Base-by-base conservation (phyloP, 2,888 invertebrate species). In the Patella caerulea region DNA sequence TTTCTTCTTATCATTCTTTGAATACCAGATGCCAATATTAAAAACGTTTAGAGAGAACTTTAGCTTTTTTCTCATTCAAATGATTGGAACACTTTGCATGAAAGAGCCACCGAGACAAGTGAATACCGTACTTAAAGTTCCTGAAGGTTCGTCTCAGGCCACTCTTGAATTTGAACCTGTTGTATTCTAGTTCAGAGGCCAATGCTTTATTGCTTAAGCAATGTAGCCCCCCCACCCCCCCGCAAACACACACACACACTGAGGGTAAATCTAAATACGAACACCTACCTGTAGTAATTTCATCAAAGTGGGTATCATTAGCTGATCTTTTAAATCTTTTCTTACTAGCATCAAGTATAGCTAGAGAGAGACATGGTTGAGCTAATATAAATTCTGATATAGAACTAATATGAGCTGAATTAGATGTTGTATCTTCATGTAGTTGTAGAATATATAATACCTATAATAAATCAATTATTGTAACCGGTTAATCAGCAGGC, bases 371-470 rank as follows among this genome's bases (percentile, higher is more conserved):
- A 85, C 97, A 95, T 0, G 97, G 96, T 85, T 96, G 96, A 0
- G 96, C 96, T 73, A 98, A 92, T 73, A 96, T 93, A 90, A 98
- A 97, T 92, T 98, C 97, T 0, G 97, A 95, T 77, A 98, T 94
- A 11, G 91, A 91, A 76, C 89, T 88, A 52, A 92, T 84, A 78
- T 88, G 88, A 14, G 91, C 91, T 34, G 87, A 84, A 72, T 87
- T 86, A 3, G 83, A 81, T 3, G 84, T 80, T 24, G 84, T 78
- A 78, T 91, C 91, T 81, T 92, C 91, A 78, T 94, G 92, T 53
- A 96, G 92, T 89, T 95, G 94, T 87, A 98, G 91, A 45, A 98
- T 95, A 91, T 97, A 98, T 74, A 98, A 92, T 53, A 95, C 92
- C 93, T 94, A 86, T 17, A 77, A 71, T 74, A 71, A 9, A 45